Base-by-base conservation (phyloP, 2,888 invertebrate species). In the Anarsia innoxiella region DNA sequence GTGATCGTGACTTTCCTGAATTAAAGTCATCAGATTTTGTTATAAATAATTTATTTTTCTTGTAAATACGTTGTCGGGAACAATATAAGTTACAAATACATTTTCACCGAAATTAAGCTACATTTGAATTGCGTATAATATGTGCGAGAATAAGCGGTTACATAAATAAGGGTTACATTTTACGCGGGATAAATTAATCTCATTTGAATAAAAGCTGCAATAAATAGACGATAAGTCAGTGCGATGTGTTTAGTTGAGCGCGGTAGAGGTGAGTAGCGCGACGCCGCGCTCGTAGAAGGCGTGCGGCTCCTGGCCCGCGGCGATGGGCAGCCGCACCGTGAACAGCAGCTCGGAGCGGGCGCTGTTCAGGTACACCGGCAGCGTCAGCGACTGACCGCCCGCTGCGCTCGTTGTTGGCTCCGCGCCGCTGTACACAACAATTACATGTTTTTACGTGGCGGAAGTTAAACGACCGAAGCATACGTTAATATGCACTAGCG, bases 251-350 rank as follows among this genome's bases (percentile, higher is more conserved):
- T 57, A 68, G 48, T 95, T 95, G 53, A 96, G 89, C 45, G 94
- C 91, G 26, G 96, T 95, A 28, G 98, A 98, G 12, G 96, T 95
- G 62, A 98, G 90, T 29, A 99, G 89, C 32, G 99, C 99, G 13
- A 99, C 99, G 51, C 99, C 99, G 36, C 99, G 88, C 79, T 99
- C 98, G 82, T 98, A 99, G 88, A 99, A 99, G 72, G 95, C 96
- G 72, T 96, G 96, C 37, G 93, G 93, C 64, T 96, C 96, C 68
- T 96, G 95, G 23, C 93, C 94, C 31, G 95, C 90, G 32, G 94
- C 94, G 36, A 97, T 93, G 55, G 95, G 93, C 70, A 99, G 89
- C 59, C 98, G 95, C 39, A 99, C 92, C 0, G 97, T 97, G 83
- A 99, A 99, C 46, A 99, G 86, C 41, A 97, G 88, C 74, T 98